Evolutionary conservation across 2,797 vertebrate genomes (phyloP).

Genomic region (Coregonus suidteri): DNA sequence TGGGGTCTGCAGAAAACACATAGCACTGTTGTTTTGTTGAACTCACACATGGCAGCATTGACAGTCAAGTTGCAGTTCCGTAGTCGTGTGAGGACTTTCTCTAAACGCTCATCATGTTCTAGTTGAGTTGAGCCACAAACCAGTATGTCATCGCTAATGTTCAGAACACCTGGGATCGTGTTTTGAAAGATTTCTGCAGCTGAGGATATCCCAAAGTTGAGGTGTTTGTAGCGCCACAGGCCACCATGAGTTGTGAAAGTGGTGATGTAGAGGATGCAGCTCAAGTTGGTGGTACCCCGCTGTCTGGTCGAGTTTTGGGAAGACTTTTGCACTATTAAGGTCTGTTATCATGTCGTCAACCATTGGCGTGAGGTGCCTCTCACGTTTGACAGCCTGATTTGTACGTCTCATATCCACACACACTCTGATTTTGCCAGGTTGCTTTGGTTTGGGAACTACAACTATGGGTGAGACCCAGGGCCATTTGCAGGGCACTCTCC

Average conservation of each 20-base stretch:
- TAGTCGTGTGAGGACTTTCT: not conserved
- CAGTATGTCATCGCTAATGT: not conserved
- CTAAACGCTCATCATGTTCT: not conserved
- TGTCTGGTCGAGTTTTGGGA: not conserved
- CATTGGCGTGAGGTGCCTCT: slow-evolving; percentile 1
- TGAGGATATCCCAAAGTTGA: slow-evolving; percentile 5
- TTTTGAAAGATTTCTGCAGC: not conserved
- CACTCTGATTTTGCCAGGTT: not conserved
- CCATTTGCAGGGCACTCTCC: slow-evolving; percentile 6
- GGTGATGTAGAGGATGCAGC: not conserved
- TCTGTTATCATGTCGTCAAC: not conserved
- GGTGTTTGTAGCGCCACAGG: not conserved
- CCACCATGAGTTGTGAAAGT: not conserved
- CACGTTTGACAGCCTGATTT: not conserved
- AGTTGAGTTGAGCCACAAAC: not conserved
- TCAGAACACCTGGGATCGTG: not conserved
- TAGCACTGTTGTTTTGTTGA: not conserved
- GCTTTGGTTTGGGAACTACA: not conserved
- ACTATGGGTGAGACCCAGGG: slow-evolving; percentile 7
- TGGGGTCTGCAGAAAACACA: not conserved
- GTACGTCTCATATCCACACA: not conserved
- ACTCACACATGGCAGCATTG: not conserved
- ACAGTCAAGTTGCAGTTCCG: not conserved
- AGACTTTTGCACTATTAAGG: not conserved
- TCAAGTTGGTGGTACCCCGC: not conserved